These are phyloP conservation scores for Ceratothoa steindachneri DNA, from an alignment of 2,888 invertebrate genomes.

Conservation along the genomic window DNA sequence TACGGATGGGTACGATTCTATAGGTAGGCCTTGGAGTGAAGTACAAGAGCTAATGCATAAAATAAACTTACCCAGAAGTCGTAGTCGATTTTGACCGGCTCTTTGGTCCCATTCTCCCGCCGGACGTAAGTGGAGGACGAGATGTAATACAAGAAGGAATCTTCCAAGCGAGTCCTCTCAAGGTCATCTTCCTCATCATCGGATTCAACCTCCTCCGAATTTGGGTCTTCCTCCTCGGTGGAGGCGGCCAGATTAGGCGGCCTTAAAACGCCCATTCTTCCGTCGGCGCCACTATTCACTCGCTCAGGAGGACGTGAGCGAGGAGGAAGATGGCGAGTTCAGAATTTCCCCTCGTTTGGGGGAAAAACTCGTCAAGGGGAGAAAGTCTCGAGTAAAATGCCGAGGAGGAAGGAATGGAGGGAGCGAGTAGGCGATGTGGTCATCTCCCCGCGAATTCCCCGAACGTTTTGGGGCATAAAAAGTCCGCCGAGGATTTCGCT, in stretches of 20 bases:
- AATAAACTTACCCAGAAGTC: slow-evolving; percentile 40
- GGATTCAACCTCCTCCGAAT: not conserved
- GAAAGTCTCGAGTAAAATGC: too few relatives aligned
- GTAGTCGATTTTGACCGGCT: slow-evolving; percentile 37
- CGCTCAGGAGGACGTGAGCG: too few relatives aligned
- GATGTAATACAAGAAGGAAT: slow-evolving; percentile 27
- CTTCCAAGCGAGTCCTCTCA: not conserved
- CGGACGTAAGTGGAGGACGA: slow-evolving; percentile 27
- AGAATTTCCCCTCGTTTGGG: too few relatives aligned
- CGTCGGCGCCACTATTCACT: too few relatives aligned
- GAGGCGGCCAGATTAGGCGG: not conserved
- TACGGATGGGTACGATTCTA: too few relatives aligned
- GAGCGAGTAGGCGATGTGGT: too few relatives aligned
- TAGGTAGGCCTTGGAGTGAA: too few relatives aligned
- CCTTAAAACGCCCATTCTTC: slow-evolving; percentile 2
- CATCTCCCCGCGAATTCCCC: too few relatives aligned
- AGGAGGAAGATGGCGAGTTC: not conserved
- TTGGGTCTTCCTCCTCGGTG: not conserved
- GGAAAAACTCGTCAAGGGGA: too few relatives aligned
- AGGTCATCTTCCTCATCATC: slow-evolving; percentile 1
- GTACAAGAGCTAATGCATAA: not conserved
- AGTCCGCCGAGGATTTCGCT: too few relatives aligned
- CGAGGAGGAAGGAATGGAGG: too few relatives aligned
- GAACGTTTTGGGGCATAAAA: too few relatives aligned
- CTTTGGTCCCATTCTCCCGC: slow-evolving; percentile 31